A percentile compares a stretch with the other conserved stretches of the same genome.
phyloP scores from a whole-genome alignment of 2,888 invertebrate species.

The Tiliacea citrago region DNA sequence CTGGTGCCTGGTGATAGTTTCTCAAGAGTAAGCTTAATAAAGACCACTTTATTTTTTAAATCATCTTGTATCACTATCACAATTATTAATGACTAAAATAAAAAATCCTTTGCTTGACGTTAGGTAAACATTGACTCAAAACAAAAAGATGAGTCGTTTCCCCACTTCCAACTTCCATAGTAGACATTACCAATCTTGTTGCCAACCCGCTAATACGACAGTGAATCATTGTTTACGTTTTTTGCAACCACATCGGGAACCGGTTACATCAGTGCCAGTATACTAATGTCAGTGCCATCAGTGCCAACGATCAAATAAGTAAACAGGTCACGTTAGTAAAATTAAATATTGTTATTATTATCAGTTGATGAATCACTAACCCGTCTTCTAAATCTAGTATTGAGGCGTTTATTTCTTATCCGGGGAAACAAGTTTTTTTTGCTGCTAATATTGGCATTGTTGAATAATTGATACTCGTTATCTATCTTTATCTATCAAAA shows the following conservation, averaged over 20 bases:
- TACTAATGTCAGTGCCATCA: constrained; percentile 25
- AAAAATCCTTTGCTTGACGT: not conserved
- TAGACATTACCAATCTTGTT: constrained; percentile 39
- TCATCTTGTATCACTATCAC: not conserved
- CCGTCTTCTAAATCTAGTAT: constrained; percentile 29
- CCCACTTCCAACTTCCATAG: not conserved
- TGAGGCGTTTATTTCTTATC: constrained; percentile 30
- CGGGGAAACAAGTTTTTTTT: not conserved
- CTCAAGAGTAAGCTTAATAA: not conserved
- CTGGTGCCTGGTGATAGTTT: too few relatives aligned
- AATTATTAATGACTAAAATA: too few relatives aligned
- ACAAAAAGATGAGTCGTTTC: not conserved
- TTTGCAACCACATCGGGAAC: constrained; percentile 53
- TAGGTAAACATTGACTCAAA: not conserved
- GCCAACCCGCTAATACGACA: constrained; percentile 14
- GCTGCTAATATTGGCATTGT: not conserved
- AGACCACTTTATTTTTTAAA: not conserved
- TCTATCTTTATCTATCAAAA: too few relatives aligned
- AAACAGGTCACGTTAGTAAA: constrained; percentile 58
- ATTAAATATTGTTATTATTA: constrained; percentile 35
- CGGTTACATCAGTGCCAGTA: constrained; percentile 33
- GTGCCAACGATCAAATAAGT: constrained; percentile 37
- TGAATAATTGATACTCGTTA: too few relatives aligned
- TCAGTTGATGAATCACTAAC: constrained; percentile 58
- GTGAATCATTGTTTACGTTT: constrained; percentile 69